These are phyloP conservation scores for Orthosia gracilis DNA, from an alignment of 2,888 invertebrate species.

Conservation along the genomic window DNA sequence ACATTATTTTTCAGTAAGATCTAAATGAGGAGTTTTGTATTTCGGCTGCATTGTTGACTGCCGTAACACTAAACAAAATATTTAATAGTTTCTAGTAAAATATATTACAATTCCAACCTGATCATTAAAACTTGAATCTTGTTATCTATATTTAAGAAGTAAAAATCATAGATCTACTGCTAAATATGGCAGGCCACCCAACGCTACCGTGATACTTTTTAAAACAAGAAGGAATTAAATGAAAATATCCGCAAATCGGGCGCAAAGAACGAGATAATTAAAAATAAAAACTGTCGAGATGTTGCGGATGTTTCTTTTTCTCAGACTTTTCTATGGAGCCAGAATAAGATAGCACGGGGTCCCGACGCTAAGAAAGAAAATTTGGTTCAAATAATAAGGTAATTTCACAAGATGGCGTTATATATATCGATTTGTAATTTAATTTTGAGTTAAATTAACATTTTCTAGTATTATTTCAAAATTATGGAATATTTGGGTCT, in stretches of 20 bases:
- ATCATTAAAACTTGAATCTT: not conserved
- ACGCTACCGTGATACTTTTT: not conserved
- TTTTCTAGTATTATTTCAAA: too few relatives aligned
- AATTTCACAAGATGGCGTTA: too few relatives aligned
- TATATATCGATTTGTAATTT: too few relatives aligned
- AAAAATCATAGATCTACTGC: not conserved
- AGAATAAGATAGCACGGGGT: not conserved
- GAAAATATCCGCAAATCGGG: constrained; percentile 6
- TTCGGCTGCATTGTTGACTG: too few relatives aligned
- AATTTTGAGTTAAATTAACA: too few relatives aligned
- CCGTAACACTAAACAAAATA: too few relatives aligned
- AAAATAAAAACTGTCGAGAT: not conserved
- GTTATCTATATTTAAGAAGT: too few relatives aligned
- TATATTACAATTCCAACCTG: not conserved
- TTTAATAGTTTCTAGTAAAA: too few relatives aligned
- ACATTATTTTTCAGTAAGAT: not conserved
- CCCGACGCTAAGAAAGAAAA: too few relatives aligned
- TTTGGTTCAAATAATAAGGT: too few relatives aligned
- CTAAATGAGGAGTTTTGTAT: too few relatives aligned
- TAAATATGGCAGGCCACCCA: not conserved
- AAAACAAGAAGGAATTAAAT: constrained; percentile 15
- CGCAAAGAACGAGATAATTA: not conserved
- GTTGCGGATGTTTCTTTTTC: not conserved
- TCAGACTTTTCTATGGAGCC: not conserved
- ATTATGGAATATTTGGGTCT: too few relatives aligned